Conservation (phyloP, 2,888 invertebrate species). For the Stenurella melanura region DNA sequence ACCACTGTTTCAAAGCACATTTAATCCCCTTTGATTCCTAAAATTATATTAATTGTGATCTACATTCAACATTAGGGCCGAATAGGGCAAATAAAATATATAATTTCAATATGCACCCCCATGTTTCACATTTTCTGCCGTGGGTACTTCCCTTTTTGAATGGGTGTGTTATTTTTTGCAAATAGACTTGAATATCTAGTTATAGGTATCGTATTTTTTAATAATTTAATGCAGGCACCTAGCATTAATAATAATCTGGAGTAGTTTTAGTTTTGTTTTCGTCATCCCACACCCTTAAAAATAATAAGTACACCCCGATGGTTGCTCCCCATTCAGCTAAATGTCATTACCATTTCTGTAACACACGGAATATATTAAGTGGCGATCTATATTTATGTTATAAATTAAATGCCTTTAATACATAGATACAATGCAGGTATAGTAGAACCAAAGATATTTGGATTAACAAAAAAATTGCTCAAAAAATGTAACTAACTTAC, state of each 20-base stretch:
- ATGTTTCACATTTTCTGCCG: too few relatives aligned
- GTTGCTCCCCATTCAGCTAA: neutral
- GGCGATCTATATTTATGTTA: too few relatives aligned
- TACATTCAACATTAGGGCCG: too few relatives aligned
- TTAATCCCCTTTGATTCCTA: neutral
- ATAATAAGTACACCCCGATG: neutral
- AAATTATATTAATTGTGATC: neutral
- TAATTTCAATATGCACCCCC: neutral
- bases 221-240: neutral
- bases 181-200: neutral
- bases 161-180: neutral
- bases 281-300: neutral
- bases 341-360: neutral
- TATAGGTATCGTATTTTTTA: neutral
- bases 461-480: too few relatives aligned
- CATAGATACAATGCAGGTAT: too few relatives aligned
- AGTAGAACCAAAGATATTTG: too few relatives aligned
- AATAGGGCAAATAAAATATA: neutral
- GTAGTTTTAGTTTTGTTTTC: neutral
- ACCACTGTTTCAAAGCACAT: constrained; percentile 10
- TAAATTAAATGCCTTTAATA: too few relatives aligned
- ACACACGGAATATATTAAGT: neutral
- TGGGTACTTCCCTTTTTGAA: neutral
- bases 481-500: too few relatives aligned
- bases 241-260: neutral